These are phyloP conservation scores for Ochropleura leucogaster DNA, from an alignment of 2,888 invertebrate genomes.

Conservation along the genomic window DNA sequence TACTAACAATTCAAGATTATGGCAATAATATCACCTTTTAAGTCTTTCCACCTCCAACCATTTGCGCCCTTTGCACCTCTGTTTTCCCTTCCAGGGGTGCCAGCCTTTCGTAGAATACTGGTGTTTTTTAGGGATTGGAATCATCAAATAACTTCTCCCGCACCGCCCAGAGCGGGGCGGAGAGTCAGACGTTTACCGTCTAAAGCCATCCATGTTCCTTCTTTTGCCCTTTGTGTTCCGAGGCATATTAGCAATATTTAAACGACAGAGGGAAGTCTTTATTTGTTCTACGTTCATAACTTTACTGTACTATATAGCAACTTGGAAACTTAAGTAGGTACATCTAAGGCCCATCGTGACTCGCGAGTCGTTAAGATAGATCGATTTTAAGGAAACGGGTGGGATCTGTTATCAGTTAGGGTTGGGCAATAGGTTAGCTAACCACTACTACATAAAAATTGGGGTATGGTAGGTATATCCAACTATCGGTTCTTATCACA, in stretches of 20 bases:
- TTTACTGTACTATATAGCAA: background rate
- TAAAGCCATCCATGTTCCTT: too few relatives aligned
- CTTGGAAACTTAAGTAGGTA: background rate
- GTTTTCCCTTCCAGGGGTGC: background rate
- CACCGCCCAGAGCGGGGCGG: too few relatives aligned
- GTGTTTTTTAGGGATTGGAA: background rate
- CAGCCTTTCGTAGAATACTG: background rate
- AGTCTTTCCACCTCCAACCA: background rate
- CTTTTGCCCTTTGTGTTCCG: too few relatives aligned
- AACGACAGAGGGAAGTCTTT: background rate
- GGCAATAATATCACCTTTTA: background rate
- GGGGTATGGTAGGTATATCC: background rate
- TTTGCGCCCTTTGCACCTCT: background rate
- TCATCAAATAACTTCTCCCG: too few relatives aligned
- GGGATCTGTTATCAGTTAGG: conserved; percentile 16
- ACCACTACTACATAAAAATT: background rate
- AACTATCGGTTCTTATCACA: background rate
- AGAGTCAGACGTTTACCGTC: too few relatives aligned
- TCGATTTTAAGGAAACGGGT: background rate
- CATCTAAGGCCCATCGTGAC: background rate
- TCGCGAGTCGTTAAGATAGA: conserved; percentile 21
- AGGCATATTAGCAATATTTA: background rate
- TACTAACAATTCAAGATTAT: conserved; percentile 7
- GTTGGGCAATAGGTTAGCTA: background rate
- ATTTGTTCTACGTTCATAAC: background rate